Percentiles rank a stretch among this genome's conserved stretches.
Evolutionary conservation across 2,888 invertebrate species (phyloP).

Genomic region (Amorpha juglandis): DNA sequence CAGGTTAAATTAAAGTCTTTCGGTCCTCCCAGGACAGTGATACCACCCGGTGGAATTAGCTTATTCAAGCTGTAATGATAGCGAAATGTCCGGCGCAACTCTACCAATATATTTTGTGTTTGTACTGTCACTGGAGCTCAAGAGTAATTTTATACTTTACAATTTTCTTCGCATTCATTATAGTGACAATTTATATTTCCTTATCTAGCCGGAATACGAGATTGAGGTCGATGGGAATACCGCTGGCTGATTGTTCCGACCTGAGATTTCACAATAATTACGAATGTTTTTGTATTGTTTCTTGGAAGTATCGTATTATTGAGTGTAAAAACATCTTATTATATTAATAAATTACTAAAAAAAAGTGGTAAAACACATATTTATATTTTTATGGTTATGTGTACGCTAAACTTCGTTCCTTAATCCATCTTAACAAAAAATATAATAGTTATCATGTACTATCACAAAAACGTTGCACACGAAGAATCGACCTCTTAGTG

Average conservation of each 20-base stretch:
- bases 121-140: too few species aligned
- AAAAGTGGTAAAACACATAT: background rate
- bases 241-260: background rate
- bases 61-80: too few species aligned
- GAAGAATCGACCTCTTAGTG: slow-evolving; percentile 61
- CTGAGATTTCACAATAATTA: background rate
- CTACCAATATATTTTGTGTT: too few species aligned
- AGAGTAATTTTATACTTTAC: background rate
- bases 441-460: slow-evolving; percentile 29
- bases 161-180: background rate
- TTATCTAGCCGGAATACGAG: too few species aligned
- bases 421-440: background rate
- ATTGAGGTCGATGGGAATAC: background rate
- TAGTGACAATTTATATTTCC: background rate
- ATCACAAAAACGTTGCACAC: slow-evolving; percentile 35
- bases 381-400: background rate
- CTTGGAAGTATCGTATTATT: background rate
- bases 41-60: too few species aligned
- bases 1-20: too few species aligned
- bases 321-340: background rate
- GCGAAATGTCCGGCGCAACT: too few species aligned
- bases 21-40: too few species aligned
- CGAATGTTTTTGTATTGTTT: background rate
- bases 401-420: background rate
- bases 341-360: background rate